Base-by-base conservation (phyloP, 1,140 invertebrate genomes). In the Globodera rostochiensis region DNA sequence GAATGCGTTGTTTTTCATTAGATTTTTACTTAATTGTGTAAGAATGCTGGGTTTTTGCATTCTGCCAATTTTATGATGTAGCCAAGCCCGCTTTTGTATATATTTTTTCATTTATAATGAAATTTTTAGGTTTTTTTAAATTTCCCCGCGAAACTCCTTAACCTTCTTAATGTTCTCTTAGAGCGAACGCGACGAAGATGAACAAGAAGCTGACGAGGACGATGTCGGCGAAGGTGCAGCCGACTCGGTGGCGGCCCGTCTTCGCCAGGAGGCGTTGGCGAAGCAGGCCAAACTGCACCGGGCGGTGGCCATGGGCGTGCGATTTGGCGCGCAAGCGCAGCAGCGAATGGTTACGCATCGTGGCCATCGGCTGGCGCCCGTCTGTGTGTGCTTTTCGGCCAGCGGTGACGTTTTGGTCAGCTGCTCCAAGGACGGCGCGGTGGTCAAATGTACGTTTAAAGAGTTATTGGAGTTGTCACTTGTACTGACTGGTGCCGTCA, bases 361-460 rank as follows among this genome's bases (percentile, higher is more conserved):
- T n/a, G 79, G 83, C 15, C 84, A 85, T 70, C 79, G 81, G 36
- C 78, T 86, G 74, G 78, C 84, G 25, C 84, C 84, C 7, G 75
- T 85, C 64, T 85, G 50, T 50, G 47, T 85, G 53, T 84, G 83
- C 21, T 57, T 85, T 49, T 86, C 84, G 6, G 74, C 75, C n/a
- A 67, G 47, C 67, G 71, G 77, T 0, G 53, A 79, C 21, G 79
- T 81, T 78, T 50, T 86, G 53, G 80, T 86, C 45, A 87, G 85
- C 67, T 85, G 84, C 57, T 83, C 81, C 49, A 85, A 85, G 69
- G 84, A 85, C 25, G 82, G 85, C 3, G 77, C 84, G 8, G 76
- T 85, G 70, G 76, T 86, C 45, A 85, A 85, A 77, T 85, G 84
- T 86, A 64, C 36, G 85, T 84, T 82, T 53, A n/a, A 47, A 25